Evolutionary conservation across 2,888 invertebrate species (phyloP), one percentile per base, ranked within the genome.

Genomic region (Elysia crispata): DNA sequence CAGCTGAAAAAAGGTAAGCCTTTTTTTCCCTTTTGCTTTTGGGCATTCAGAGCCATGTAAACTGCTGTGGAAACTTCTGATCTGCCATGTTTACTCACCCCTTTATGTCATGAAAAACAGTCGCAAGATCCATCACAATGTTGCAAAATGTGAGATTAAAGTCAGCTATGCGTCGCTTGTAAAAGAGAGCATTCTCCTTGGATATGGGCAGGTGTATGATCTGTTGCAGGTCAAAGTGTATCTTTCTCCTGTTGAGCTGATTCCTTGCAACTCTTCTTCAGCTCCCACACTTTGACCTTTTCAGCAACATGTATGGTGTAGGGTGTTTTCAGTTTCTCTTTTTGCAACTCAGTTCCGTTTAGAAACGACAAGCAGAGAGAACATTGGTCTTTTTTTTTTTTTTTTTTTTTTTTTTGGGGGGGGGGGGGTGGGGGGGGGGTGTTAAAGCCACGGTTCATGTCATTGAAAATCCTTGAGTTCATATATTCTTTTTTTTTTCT

Each of bases 31-130:
- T 25, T 66, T n/a, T 28, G n/a, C n/a, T n/a, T n/a, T n/a, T n/a
- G n/a, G n/a, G n/a, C n/a, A n/a, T n/a, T n/a, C n/a, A n/a, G n/a
- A n/a, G n/a, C 41, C 41, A 41, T 41, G 41, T 41, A 41, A 41
- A 41, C 41, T 41, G 67, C 67, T 66, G 67, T 66, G 67, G 67
- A n/a, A 66, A 66, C 25, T 28, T 66, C 67, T 28, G 31, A 66
- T 15, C 67, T 66, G 31, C 67, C 67, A 66, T 25, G 67, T 66
- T 66, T 66, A 18, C 67, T 66, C 31, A 23, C 15, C 28, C 67
- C 67, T 66, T 66, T 25, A 66, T 66, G 67, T 25, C 67, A 66
- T 66, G 67, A 15, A 28, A 66, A 66, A 15, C 67, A 66, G 67
- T 66, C 31, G 15, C 67, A 66, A 18, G 23, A n/a, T 25, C 8